Conservation (phyloP, 2,888 invertebrate genomes). For the Onchidella celtica region DNA sequence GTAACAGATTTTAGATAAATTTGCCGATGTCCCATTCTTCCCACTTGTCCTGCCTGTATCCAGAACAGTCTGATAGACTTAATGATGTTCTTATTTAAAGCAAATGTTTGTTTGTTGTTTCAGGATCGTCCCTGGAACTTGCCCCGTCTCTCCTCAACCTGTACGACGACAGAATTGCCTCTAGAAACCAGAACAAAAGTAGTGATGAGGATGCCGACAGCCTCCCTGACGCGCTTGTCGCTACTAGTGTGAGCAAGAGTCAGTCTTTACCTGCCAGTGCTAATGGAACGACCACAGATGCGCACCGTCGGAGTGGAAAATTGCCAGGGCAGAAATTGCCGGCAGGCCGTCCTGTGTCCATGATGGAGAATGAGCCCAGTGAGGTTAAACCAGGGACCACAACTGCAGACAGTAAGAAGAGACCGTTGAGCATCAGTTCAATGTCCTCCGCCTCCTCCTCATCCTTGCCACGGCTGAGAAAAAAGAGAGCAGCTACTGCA, state of each 20-base stretch:
- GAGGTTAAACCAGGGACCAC: background rate
- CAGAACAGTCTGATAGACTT: background rate
- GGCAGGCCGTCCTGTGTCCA: slow-evolving; percentile 39
- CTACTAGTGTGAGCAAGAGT: background rate
- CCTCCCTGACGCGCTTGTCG: background rate
- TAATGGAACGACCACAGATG: background rate
- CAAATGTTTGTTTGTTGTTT: no score
- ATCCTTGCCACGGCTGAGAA: slow-evolving; percentile 28
- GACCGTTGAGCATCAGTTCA: slow-evolving; percentile 79
- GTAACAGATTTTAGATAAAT: no score
- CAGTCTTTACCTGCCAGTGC: background rate
- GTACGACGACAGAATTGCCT: slow-evolving; percentile 69
- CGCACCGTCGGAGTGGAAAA: background rate
- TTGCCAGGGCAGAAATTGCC: slow-evolving; percentile 15
- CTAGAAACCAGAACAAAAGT: background rate
- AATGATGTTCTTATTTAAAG: background rate
- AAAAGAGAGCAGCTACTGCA: slow-evolving; percentile 1
- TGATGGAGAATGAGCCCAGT: slow-evolving; percentile 36
- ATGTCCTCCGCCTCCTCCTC: slow-evolving; percentile 77
- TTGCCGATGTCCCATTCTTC: no score
- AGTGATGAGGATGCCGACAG: background rate
- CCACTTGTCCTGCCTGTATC: background rate
- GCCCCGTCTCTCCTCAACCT: slow-evolving; percentile 70
- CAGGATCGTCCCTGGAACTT: slow-evolving; percentile 74
- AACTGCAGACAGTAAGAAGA: slow-evolving; percentile 59